Evolutionary conservation across 2,888 invertebrate genomes (phyloP), one percentile per base, ranked within the genome.

Genomic region (Scaptomyza reducta): DNA sequence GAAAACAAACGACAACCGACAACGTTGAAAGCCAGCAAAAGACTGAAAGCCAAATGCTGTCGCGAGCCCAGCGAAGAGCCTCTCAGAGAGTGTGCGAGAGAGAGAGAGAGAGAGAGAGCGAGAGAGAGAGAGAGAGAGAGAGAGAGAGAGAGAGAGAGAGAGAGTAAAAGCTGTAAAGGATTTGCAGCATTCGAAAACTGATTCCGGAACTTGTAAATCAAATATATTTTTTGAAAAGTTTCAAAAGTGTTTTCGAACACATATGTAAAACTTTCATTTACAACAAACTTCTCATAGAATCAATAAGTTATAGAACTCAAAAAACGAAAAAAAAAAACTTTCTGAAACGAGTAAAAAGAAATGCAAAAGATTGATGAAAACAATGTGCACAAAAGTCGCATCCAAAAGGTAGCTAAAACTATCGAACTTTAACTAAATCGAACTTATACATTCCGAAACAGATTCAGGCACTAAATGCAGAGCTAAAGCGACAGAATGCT

Each of bases 1-100:
- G 47, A 16, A 53, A 57, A 55, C 41, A 38, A 50, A 14, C 38
- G 62, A 70, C 78, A 78, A 78, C 82, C 86, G 72, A 84, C 86
- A 56, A 74, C 75, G 72, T 74, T 72, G 75, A 87, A 79, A 87
- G 88, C 73, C 83, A 85, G 75, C 75, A 72, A 73, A 86, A 68
- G 88, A 84, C 83, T 87, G 74, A 87, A 69, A 59, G 49, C 53
- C 41, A 40, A 64, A 40, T 46, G 49, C 53, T 51, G 63, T 44
- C 49, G 50, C 55, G 22, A 16, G 49, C 13, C 10, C 31, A 47
- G 41, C 60, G 46, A 22, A 22, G 35, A 18, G 6, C 4, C 46
- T 33, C 35, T 35, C 35, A 3, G n/a, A 29, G 14, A 38, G 40
- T 42, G 38, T 31, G 6, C 27, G 27, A 31, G 18, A 49, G 44